Percentiles rank a stretch among this genome's conserved stretches.
These are phyloP conservation scores for Polydrusus pterygomalis DNA, from an alignment of 2,888 invertebrate genomes.

Conservation along the genomic window DNA sequence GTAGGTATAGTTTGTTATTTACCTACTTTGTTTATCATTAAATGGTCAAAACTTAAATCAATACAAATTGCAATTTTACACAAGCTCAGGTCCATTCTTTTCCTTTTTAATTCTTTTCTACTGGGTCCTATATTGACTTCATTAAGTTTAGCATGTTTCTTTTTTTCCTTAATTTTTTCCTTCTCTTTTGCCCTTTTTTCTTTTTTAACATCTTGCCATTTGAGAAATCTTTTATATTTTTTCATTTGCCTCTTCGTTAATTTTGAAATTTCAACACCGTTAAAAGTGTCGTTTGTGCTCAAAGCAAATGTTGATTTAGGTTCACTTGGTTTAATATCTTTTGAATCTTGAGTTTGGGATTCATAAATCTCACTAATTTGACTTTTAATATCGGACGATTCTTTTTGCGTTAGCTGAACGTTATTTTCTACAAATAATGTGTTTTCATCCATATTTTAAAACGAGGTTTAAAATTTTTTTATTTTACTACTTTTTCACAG, in stretches of 20 bases:
- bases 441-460: neutral
- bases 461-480: no score
- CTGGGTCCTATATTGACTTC: slow-evolving; percentile 85
- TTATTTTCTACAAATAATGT: neutral
- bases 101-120: slow-evolving; percentile 85
- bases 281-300: slow-evolving; percentile 60
- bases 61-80: slow-evolving; percentile 85
- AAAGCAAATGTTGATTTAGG: neutral
- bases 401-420: neutral
- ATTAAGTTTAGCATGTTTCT: slow-evolving; percentile 80
- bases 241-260: slow-evolving; percentile 70
- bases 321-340: neutral
- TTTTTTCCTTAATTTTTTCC: slow-evolving; percentile 78
- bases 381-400: neutral
- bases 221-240: slow-evolving; percentile 77
- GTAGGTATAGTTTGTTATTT: neutral
- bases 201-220: slow-evolving; percentile 82
- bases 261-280: slow-evolving; percentile 69
- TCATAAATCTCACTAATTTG: neutral
- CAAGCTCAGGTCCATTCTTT: slow-evolving; percentile 80
- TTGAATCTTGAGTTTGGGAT: neutral
- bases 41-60: slow-evolving; percentile 92
- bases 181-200: slow-evolving; percentile 84
- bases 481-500: no score
- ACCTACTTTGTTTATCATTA: slow-evolving; percentile 82